phyloP scores from a whole-genome alignment of 1,140 invertebrate genomes.

The Melipona quadrifasciata region DNA sequence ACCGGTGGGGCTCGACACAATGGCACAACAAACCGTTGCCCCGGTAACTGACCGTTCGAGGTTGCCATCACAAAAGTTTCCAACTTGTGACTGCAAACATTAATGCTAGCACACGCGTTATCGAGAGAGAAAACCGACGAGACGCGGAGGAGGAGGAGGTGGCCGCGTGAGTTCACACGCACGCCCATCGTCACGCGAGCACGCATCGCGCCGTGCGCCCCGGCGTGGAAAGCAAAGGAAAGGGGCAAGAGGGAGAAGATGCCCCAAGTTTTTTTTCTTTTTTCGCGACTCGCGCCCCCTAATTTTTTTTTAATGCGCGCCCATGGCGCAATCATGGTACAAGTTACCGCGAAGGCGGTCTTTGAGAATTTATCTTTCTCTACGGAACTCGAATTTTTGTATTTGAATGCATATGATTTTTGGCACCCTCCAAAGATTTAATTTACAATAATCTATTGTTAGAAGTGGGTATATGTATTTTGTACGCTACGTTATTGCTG shows the following conservation, averaged over 20 bases:
- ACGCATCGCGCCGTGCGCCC: conserved; percentile 64
- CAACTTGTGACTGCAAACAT: conserved; percentile 72
- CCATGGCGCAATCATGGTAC: not conserved
- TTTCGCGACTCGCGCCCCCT: not conserved
- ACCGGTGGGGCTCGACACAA: conserved; percentile 47
- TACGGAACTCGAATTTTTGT: not conserved
- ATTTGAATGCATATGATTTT: not conserved
- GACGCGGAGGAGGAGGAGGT: not conserved
- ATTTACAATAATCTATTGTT: too few species aligned
- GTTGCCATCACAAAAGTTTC: conserved; percentile 79
- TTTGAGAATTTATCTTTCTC: too few species aligned
- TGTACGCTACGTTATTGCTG: too few species aligned
- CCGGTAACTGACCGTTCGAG: conserved; percentile 67
- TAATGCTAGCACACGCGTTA: conserved; percentile 59
- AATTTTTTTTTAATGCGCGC: conserved; percentile 17
- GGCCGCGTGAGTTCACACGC: conserved; percentile 46
- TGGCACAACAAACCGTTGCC: conserved; percentile 78
- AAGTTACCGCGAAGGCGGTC: not conserved
- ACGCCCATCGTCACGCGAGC: conserved; percentile 62
- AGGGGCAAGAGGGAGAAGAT: conserved; percentile 9
- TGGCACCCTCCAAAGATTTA: too few species aligned
- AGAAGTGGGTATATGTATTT: too few species aligned
- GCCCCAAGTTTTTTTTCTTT: conserved; percentile 19
- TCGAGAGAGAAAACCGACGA: conserved; percentile 12
- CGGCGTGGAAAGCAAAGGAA: conserved; percentile 50